Evolutionary conservation across 2,113 vertebrate genomes (phyloP).

Genomic region (Tragelaphus strepsiceros): DNA sequence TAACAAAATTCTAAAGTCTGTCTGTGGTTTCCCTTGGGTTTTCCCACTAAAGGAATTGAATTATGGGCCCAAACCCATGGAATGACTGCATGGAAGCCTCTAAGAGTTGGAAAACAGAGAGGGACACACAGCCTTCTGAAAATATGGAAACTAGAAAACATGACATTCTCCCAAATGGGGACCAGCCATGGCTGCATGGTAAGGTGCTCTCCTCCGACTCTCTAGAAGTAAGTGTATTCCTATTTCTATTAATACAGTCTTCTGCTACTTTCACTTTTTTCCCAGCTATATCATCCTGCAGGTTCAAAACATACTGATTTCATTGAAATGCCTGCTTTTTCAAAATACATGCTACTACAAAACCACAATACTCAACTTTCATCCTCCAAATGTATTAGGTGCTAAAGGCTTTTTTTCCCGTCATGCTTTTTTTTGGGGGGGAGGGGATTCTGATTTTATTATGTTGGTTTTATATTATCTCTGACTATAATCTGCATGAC

Average conservation of each 20-base stretch:
- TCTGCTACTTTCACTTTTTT: neutral
- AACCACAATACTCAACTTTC: neutral
- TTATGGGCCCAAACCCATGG: neutral
- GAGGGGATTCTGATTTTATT: neutral
- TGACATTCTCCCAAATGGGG: neutral
- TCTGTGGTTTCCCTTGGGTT: neutral
- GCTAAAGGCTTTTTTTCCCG: neutral
- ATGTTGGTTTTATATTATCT: neutral
- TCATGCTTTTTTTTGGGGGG: neutral
- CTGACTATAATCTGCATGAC: neutral
- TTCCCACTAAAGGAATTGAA: neutral
- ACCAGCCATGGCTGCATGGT: neutral
- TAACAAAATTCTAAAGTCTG: neutral
- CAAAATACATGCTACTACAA: neutral
- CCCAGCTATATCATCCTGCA: neutral
- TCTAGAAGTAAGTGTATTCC: neutral
- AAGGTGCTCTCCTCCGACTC: neutral
- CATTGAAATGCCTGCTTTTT: neutral
- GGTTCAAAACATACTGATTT: neutral
- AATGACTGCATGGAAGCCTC: neutral
- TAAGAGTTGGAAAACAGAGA: neutral
- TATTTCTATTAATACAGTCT: neutral
- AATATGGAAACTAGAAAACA: neutral
- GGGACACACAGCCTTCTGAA: neutral
- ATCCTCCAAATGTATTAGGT: neutral